phyloP scores from a whole-genome alignment of 2,797 vertebrate species.

The Apogon hyalosoma region DNA sequence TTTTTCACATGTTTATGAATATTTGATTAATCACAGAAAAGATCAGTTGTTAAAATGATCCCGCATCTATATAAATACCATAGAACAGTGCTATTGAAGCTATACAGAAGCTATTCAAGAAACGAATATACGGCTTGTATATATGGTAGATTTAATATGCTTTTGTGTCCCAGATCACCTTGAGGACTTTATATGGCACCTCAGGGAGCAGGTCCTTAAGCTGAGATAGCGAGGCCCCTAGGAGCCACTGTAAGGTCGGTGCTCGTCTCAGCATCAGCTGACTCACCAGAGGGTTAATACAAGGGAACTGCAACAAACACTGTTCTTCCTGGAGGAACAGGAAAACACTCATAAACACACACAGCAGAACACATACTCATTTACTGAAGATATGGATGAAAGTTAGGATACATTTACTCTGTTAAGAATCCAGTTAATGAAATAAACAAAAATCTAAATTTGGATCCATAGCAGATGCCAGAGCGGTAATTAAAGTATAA shows the following conservation, averaged over 20 bases:
- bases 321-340: conserved; percentile 85
- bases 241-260: conserved; percentile 84
- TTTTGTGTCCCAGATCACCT: conserved; percentile 79
- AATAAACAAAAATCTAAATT: not conserved
- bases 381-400: not conserved
- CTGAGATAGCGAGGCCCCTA: conserved; percentile 84
- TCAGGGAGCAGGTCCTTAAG: conserved; percentile 89
- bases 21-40: no score
- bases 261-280: conserved; percentile 90
- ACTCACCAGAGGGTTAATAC: conserved; percentile 89
- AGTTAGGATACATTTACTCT: no score
- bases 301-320: conserved; percentile 88
- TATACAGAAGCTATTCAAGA: not conserved
- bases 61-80: no score
- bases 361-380: not conserved
- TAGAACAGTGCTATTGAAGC: not conserved
- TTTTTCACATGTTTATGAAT: no score
- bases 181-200: conserved; percentile 90
- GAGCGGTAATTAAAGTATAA: no score
- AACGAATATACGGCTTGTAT: not conserved
- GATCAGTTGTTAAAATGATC: no score
- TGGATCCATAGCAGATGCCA: not conserved
- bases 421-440: not conserved
- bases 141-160: not conserved
- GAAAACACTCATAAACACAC: not conserved